These are phyloP conservation scores for Anolis apletophallus DNA, from an alignment of 2,797 vertebrate species.

Conservation along the genomic window DNA sequence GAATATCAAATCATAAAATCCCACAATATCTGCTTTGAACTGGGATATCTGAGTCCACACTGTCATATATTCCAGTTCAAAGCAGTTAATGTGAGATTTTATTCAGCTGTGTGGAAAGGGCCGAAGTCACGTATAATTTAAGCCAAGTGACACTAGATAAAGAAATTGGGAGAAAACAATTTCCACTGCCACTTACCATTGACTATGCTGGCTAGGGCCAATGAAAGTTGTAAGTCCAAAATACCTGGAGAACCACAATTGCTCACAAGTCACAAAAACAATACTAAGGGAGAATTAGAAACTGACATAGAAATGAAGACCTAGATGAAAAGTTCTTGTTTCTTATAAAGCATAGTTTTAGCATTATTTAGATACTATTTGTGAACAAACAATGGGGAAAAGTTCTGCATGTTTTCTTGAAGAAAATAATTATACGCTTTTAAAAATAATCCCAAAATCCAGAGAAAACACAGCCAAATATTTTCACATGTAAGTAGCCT, in stretches of 20 bases:
- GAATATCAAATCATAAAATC: too few relatives aligned
- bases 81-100: too few relatives aligned
- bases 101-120: too few relatives aligned
- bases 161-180: too few relatives aligned
- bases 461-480: background rate
- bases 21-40: too few relatives aligned
- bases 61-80: too few relatives aligned
- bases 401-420: background rate
- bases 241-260: background rate
- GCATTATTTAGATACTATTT: background rate
- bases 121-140: background rate
- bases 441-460: background rate
- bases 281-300: background rate
- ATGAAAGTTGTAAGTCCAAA: background rate
- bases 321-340: background rate
- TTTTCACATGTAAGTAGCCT: background rate
- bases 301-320: background rate
- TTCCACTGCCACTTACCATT: background rate
- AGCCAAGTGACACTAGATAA: background rate
- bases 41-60: too few relatives aligned
- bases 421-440: background rate
- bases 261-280: background rate
- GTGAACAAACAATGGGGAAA: background rate
- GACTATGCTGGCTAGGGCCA: background rate
- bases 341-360: background rate